Percentiles rank a stretch among this genome's conserved stretches.
phyloP scores from a whole-genome alignment of 2,888 invertebrate genomes.

The Orthonychiurus folsomi region DNA sequence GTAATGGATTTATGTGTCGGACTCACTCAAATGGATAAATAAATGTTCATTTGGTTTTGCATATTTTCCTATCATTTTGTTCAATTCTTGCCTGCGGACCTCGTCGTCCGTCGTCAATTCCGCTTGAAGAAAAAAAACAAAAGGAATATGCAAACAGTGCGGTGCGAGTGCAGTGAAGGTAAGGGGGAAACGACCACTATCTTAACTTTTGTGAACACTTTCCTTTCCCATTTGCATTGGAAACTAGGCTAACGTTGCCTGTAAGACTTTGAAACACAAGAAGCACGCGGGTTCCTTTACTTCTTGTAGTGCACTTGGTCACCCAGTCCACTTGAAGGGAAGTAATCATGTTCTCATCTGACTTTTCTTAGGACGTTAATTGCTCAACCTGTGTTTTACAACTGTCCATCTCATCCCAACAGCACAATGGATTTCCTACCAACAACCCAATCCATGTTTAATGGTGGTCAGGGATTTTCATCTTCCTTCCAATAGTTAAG shows the following conservation, averaged over 20 bases:
- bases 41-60: too few relatives aligned
- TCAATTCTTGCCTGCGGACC: not conserved
- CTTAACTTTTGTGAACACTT: not conserved
- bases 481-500: too few relatives aligned
- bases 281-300: not conserved
- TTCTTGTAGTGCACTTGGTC: not conserved
- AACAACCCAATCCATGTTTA: too few relatives aligned
- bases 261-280: not conserved
- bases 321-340: not conserved
- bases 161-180: not conserved
- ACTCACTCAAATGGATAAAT: too few relatives aligned
- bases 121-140: not conserved
- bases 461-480: too few relatives aligned
- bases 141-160: constrained; percentile 1
- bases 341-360: not conserved
- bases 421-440: not conserved
- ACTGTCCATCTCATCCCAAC: too few relatives aligned
- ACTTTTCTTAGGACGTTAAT: too few relatives aligned
- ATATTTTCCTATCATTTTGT: too few relatives aligned
- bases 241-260: not conserved
- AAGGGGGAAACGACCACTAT: not conserved
- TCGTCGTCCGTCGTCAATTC: not conserved
- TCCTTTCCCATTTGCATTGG: not conserved
- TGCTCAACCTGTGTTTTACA: too few relatives aligned
- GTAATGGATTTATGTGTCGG: too few relatives aligned